Evolutionary conservation across 2,888 invertebrate genomes (phyloP).

Genomic region (Ernsta delagoae): DNA sequence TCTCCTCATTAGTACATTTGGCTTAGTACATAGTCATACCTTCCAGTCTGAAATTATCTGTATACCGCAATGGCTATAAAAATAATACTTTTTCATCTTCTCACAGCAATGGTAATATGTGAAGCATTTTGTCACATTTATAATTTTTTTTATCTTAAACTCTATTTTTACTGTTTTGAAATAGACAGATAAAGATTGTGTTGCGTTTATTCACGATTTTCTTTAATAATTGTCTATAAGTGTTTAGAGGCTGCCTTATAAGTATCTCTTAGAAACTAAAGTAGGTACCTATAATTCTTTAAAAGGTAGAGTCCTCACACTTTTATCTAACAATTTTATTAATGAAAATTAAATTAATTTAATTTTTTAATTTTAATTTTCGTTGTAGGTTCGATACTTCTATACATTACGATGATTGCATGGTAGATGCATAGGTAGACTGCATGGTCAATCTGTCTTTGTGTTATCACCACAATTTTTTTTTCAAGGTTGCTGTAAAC

Average conservation of each 20-base stretch:
- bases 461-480: not conserved
- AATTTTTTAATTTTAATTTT: no score
- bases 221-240: no score
- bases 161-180: not conserved
- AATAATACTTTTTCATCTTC: not conserved
- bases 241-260: no score
- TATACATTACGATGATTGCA: no score
- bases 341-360: no score
- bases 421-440: no score
- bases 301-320: no score
- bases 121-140: not conserved
- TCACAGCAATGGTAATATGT: not conserved
- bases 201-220: not conserved
- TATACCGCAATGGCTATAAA: not conserved
- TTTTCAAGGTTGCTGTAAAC: conserved; percentile 47
- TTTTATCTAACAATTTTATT: no score
- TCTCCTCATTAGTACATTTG: not conserved
- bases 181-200: not conserved
- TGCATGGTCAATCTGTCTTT: no score
- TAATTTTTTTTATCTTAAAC: not conserved
- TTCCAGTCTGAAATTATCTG: not conserved
- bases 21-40: not conserved
- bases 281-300: no score
- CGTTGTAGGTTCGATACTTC: no score
- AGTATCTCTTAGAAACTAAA: no score